Percentiles rank a stretch among this genome's conserved stretches.
phyloP scores from a whole-genome alignment of 2,113 vertebrate species.

The Centrocercus urophasianus region DNA sequence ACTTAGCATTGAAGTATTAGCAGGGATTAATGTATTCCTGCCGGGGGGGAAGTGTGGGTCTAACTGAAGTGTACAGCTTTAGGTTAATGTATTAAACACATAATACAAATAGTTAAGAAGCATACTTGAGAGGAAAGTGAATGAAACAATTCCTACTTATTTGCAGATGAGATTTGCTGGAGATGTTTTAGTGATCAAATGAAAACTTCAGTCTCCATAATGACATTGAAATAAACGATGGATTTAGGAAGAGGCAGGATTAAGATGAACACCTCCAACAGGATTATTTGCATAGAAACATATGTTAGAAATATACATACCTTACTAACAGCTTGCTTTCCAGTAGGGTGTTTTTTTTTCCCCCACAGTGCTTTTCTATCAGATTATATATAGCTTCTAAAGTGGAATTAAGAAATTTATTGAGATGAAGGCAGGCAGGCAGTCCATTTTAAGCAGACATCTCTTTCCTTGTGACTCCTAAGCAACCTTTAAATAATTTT shows the following conservation, averaged over 20 bases:
- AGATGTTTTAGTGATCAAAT: slow-evolving; percentile 21
- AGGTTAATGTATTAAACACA: slow-evolving; percentile 21
- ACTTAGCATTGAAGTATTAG: background rate
- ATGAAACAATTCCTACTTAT: slow-evolving; percentile 14
- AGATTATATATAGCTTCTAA: background rate
- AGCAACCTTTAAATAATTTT: slow-evolving; percentile 61
- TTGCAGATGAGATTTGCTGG: background rate
- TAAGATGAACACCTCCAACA: background rate
- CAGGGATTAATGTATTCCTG: background rate
- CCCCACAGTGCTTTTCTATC: background rate
- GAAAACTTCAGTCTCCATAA: background rate
- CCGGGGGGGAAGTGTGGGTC: background rate
- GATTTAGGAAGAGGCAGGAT: background rate
- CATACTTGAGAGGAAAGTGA: background rate
- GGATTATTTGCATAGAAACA: background rate
- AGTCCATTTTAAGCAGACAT: slow-evolving; percentile 30
- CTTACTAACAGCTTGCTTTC: background rate
- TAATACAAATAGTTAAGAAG: background rate
- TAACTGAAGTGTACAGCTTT: background rate
- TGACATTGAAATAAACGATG: background rate
- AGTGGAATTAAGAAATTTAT: slow-evolving; percentile 58
- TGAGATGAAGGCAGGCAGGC: slow-evolving; percentile 43
- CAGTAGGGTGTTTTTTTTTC: background rate
- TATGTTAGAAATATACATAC: background rate
- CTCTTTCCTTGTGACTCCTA: slow-evolving; percentile 46